Conservation (phyloP, 1,140 invertebrate genomes). For the Medauroidea extradentata region DNA sequence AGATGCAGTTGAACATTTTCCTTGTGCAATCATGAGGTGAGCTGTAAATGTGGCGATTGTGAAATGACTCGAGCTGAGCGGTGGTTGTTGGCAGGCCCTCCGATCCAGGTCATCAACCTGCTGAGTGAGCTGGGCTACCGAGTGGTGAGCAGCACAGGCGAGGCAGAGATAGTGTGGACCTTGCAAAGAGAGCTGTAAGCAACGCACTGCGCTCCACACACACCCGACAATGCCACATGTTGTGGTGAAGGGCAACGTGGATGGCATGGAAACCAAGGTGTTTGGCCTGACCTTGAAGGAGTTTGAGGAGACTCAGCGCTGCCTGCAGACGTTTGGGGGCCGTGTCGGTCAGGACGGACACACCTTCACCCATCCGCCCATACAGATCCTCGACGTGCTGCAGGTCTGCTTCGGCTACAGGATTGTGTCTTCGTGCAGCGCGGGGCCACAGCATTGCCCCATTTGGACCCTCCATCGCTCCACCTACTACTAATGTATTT, state of each 20-base stretch:
- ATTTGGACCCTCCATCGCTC: constrained; percentile 23
- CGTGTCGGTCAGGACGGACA: constrained; percentile 28
- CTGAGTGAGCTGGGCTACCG: constrained; percentile 69
- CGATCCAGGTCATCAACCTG: constrained; percentile 63
- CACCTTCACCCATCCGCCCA: constrained; percentile 21
- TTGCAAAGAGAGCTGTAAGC: constrained; percentile 58
- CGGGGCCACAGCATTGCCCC: constrained; percentile 16
- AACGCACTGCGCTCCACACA: too few relatives aligned
- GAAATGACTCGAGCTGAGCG: too few relatives aligned
- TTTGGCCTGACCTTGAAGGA: constrained; percentile 24
- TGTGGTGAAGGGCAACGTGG: constrained; percentile 26
- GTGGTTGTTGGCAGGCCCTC: constrained; percentile 49
- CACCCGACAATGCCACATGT: constrained; percentile 24
- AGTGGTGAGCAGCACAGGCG: constrained; percentile 69
- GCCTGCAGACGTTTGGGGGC: constrained; percentile 19
- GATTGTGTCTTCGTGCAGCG: constrained; percentile 16
- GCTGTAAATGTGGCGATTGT: background rate
- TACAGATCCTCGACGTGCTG: constrained; percentile 17
- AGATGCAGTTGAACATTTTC: too few relatives aligned
- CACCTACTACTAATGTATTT: background rate
- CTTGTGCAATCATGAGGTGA: background rate
- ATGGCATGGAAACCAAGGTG: constrained; percentile 24
- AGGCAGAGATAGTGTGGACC: constrained; percentile 76
- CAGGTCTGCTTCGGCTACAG: constrained; percentile 17
- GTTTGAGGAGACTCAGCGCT: constrained; percentile 1